These are phyloP conservation scores for Sarotherodon lohbergeri DNA, from an alignment of 2,113 vertebrate species.

Conservation along the genomic window DNA sequence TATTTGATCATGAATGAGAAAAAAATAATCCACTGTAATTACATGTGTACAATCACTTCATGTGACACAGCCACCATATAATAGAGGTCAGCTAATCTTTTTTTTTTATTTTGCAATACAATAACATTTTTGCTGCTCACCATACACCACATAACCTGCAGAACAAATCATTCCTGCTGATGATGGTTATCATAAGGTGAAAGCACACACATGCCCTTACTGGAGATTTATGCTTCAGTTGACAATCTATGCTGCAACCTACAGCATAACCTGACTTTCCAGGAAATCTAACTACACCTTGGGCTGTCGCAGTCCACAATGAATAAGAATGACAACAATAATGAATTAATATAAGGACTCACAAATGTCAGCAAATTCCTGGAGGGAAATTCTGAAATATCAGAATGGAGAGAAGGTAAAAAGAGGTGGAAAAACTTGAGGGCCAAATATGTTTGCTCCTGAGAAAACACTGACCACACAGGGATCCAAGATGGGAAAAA, in stretches of 20 bases:
- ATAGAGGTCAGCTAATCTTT: not conserved
- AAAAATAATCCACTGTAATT: not conserved
- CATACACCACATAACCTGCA: not conserved
- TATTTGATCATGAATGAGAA: fast-evolving
- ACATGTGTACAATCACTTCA: not conserved
- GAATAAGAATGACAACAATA: fast-evolving
- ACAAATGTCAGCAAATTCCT: not conserved
- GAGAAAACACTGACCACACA: not conserved
- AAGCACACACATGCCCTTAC: not conserved
- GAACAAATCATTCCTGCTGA: not conserved
- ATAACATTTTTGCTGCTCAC: not conserved
- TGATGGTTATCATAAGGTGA: fast-evolving
- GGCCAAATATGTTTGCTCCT: not conserved
- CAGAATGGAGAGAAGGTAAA: fast-evolving
- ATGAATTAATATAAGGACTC: not conserved
- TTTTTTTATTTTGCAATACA: not conserved
- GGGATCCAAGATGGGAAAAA: not conserved
- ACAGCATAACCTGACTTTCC: fast-evolving
- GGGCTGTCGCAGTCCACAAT: fast-evolving
- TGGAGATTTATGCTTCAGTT: not conserved
- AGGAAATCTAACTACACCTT: not conserved
- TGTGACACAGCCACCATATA: not conserved
- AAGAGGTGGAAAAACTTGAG: not conserved
- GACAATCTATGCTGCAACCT: not conserved
- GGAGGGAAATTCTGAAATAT: not conserved